Base-by-base conservation (phyloP, 2,888 invertebrate species). In the Rotaria magnacalcarata region DNA sequence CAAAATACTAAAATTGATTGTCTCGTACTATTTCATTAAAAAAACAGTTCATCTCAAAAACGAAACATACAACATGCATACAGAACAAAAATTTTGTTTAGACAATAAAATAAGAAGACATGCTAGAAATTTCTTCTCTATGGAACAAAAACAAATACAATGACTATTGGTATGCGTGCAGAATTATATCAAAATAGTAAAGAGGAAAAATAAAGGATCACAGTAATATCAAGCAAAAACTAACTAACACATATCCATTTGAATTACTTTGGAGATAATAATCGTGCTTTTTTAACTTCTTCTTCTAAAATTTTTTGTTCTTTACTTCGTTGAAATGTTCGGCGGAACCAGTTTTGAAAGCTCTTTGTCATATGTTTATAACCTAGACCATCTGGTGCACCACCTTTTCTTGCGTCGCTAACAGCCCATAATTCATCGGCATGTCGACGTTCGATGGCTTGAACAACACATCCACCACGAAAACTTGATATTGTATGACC, bases 391-490 rank as follows among this genome's bases (percentile, higher is more conserved):
- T 85, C 84, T 27, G 87, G 87, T n/a, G 60, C 85, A 21, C 87
- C 87, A 54, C 87, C 87, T 87, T 87, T 87, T 43, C 87, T 27
- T 7, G 84, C 84, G 84, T 87, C 87, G 67, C 87, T 84, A 54
- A 85, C 84, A 41, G 87, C 87, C 54, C 58, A 84, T 43, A 85
- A 75, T 60, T 84, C 84, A 47, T 85, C 47, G 21, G 50, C 34
- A 27, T 67, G 84, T 47, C 80, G 84, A 27, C 54, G n/a, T 34
- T 85, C 85, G 34, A 87, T 84, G 19, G 67, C 87, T 41, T 86
- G 86, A 11, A 86, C 86, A 43, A 85, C 75, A 11, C 85, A 86
- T 34, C 86, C 80, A 47, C 80, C 80, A 43, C 80, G 80, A 47
- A 80, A 80, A 80, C 80, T n/a, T 24, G 47, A 47, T 47, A 80